Conservation (phyloP, 2,888 invertebrate species). For the Unio delphinus region DNA sequence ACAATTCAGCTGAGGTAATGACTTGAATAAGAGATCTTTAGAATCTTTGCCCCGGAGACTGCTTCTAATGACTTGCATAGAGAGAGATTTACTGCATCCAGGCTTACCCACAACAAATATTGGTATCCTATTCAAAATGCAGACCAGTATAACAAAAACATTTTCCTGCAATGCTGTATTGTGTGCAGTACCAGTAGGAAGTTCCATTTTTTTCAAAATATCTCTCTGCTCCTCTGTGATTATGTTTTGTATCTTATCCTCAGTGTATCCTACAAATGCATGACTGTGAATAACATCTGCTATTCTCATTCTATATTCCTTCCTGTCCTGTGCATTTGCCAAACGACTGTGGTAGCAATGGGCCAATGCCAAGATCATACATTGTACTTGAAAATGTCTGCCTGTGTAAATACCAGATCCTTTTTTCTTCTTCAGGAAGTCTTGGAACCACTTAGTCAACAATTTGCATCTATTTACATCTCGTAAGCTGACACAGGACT, state of each 20-base stretch:
- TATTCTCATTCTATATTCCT: slow-evolving; percentile 19
- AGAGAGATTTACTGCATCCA: slow-evolving; percentile 54
- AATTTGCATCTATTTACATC: slow-evolving; percentile 28
- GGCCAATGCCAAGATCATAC: slow-evolving; percentile 28
- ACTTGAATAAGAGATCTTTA: slow-evolving; percentile 38
- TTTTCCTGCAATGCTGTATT: slow-evolving; percentile 51
- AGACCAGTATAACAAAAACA: slow-evolving; percentile 51
- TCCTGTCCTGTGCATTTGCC: slow-evolving; percentile 13
- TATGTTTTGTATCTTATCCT: slow-evolving; percentile 16
- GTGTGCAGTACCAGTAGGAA: slow-evolving; percentile 44
- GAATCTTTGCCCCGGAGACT: slow-evolving; percentile 52
- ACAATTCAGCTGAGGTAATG: slow-evolving; percentile 42
- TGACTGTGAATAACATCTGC: slow-evolving; percentile 8
- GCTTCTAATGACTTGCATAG: slow-evolving; percentile 47
- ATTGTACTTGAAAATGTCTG: no score
- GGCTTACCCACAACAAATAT: slow-evolving; percentile 56
- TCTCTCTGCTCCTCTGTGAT: slow-evolving; percentile 41
- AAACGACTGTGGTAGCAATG: slow-evolving; percentile 40
- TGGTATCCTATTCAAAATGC: slow-evolving; percentile 48
- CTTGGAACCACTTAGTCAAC: slow-evolving; percentile 20
- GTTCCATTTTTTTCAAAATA: slow-evolving; percentile 41
- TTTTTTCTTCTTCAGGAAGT: slow-evolving; percentile 5
- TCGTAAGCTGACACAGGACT: slow-evolving; percentile 28
- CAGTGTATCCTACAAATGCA: slow-evolving; percentile 1
- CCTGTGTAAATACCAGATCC: rapidly evolving